Conservation (phyloP, 2,113 vertebrate species). For the Pogonocichla stellata region DNA sequence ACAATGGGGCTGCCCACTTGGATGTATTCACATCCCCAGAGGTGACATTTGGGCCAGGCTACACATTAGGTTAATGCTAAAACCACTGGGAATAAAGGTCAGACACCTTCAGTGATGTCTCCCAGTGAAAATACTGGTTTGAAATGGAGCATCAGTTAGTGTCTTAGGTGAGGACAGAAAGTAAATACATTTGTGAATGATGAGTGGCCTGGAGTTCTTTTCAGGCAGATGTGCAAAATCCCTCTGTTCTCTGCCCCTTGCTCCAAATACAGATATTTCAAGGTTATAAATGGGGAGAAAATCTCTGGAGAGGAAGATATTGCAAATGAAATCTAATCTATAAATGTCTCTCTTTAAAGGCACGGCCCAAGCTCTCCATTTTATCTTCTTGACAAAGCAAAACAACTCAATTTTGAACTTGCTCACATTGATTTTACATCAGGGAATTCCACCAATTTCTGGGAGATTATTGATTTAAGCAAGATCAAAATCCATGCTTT, state of each 20-base stretch:
- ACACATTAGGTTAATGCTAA: background rate
- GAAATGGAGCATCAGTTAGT: background rate
- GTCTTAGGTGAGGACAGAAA: background rate
- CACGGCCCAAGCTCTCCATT: background rate
- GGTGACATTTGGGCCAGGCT: background rate
- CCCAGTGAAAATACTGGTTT: background rate
- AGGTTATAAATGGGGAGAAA: conserved; percentile 17
- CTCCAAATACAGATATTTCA: background rate
- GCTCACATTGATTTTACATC: conserved; percentile 51
- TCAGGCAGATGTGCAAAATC: background rate
- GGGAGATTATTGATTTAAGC: conserved; percentile 22
- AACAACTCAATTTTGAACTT: conserved; percentile 56
- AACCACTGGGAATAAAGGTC: background rate
- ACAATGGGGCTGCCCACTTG: background rate
- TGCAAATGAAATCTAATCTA: conserved; percentile 45
- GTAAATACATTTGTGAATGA: background rate
- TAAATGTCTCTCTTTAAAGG: conserved; percentile 27
- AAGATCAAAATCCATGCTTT: conserved; percentile 28
- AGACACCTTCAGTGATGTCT: background rate
- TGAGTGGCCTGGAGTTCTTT: background rate
- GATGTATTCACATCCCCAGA: fast-evolving
- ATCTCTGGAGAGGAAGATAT: conserved; percentile 17
- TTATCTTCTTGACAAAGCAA: conserved; percentile 51
- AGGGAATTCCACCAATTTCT: conserved; percentile 50
- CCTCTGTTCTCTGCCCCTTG: background rate